These are phyloP conservation scores for Trissolcus brochymenae DNA, from an alignment of 2,888 invertebrate genomes.

Conservation along the genomic window DNA sequence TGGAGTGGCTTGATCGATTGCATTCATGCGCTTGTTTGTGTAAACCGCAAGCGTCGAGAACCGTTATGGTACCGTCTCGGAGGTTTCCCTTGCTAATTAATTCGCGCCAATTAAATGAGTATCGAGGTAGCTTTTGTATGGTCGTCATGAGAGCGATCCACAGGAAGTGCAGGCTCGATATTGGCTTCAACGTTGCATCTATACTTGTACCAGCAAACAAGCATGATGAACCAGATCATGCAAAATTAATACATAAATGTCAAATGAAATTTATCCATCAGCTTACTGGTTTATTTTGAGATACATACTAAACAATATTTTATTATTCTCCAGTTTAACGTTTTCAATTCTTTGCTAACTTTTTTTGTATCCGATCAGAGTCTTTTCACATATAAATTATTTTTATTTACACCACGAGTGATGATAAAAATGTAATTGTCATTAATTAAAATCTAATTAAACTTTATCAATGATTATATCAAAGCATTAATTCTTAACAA, in stretches of 20 bases:
- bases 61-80: conserved; percentile 55
- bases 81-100: conserved; percentile 61
- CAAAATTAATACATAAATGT: conserved; percentile 27
- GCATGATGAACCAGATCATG: conserved; percentile 14
- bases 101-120: conserved; percentile 64
- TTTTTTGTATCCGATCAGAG: too few relatives aligned
- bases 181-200: conserved; percentile 33
- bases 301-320: too few relatives aligned
- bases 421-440: conserved; percentile 1
- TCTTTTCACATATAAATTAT: too few relatives aligned
- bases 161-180: conserved; percentile 44
- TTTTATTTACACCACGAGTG: too few relatives aligned
- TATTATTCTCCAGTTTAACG: too few relatives aligned
- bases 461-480: too few relatives aligned
- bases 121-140: conserved; percentile 59
- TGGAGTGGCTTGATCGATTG: too few relatives aligned
- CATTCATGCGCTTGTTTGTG: not conserved
- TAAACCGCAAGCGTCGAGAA: conserved; percentile 39
- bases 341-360: too few relatives aligned
- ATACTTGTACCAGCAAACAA: conserved; percentile 20
- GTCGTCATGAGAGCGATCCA: conserved; percentile 47
- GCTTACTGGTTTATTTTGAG: too few relatives aligned
- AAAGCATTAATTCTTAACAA: too few relatives aligned
- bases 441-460: not conserved
- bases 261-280: too few relatives aligned